Percentiles rank a stretch among this genome's conserved stretches.
phyloP scores from a whole-genome alignment of 2,797 vertebrate species.

The Cirrhinus mrigala region DNA sequence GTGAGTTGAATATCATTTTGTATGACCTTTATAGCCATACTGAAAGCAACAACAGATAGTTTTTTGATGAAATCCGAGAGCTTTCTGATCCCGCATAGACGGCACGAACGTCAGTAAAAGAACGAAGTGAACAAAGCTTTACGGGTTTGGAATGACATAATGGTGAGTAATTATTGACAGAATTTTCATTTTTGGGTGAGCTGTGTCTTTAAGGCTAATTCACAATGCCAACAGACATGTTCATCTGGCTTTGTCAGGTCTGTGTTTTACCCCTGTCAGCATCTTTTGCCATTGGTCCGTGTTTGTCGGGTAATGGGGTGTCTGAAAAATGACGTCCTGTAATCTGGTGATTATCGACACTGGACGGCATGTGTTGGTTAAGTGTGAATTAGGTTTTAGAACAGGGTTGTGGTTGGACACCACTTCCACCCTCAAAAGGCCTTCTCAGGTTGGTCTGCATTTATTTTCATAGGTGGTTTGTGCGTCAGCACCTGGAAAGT shows the following conservation, averaged over 20 bases:
- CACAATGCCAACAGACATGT: not conserved
- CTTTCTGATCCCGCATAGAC: no score
- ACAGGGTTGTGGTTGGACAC: not conserved
- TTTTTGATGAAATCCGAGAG: no score
- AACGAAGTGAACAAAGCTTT: no score
- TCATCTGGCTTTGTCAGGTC: not conserved
- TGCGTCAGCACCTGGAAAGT: constrained; percentile 64
- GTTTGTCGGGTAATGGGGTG: not conserved
- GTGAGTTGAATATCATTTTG: no score
- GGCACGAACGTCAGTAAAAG: no score
- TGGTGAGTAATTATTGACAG: no score
- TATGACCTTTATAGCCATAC: no score
- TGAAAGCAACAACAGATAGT: no score
- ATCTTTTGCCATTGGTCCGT: not conserved
- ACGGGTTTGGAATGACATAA: no score
- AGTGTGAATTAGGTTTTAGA: constrained; percentile 19
- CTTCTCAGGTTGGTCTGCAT: constrained; percentile 52
- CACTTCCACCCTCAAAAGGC: constrained; percentile 43
- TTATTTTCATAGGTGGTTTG: constrained; percentile 67
- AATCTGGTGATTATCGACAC: constrained; percentile 1
- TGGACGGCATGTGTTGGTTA: not conserved
- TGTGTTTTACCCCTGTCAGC: not conserved
- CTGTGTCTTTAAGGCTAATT: not conserved
- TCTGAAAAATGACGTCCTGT: not conserved
- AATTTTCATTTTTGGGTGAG: no score